Conservation (phyloP, 2,888 invertebrate genomes). For the Odiellus spinosus region DNA sequence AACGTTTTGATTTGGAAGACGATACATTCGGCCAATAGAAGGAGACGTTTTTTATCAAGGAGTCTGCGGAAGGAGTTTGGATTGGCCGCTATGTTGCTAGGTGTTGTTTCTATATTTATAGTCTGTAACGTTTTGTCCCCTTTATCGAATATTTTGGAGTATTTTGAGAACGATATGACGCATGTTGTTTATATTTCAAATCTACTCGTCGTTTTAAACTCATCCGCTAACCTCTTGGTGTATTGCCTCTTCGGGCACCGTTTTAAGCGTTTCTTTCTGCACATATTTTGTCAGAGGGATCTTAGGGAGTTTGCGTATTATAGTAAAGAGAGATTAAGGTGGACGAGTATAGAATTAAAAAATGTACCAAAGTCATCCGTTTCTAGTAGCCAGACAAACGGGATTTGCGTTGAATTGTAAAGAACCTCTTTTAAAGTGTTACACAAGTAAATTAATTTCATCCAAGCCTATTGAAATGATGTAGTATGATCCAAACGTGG, state of each 20-base stretch:
- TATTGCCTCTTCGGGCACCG: constrained; percentile 80
- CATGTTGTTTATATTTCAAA: constrained; percentile 59
- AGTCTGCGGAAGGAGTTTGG: constrained; percentile 82
- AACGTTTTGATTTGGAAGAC: constrained; percentile 80
- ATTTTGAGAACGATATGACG: constrained; percentile 35
- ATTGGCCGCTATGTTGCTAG: constrained; percentile 81
- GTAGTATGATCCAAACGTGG: too few species aligned
- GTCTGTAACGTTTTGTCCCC: constrained; percentile 75
- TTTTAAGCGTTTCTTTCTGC: not conserved
- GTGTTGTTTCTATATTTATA: constrained; percentile 84
- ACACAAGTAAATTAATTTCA: too few species aligned
- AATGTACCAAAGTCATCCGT: too few species aligned
- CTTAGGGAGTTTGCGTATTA: too few species aligned
- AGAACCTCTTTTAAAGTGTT: too few species aligned
- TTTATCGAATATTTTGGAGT: constrained; percentile 65
- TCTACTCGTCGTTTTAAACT: constrained; percentile 85
- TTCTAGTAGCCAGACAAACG: too few species aligned
- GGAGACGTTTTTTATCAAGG: constrained; percentile 72
- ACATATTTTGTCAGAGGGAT: too few species aligned
- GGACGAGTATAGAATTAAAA: too few species aligned
- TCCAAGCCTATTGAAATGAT: too few species aligned
- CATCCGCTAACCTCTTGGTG: constrained; percentile 91
- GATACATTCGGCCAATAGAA: constrained; percentile 72
- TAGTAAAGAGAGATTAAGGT: too few species aligned
- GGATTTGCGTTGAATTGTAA: too few species aligned